phyloP scores from a whole-genome alignment of 2,113 vertebrate genomes.

The Steatornis caripensis region DNA sequence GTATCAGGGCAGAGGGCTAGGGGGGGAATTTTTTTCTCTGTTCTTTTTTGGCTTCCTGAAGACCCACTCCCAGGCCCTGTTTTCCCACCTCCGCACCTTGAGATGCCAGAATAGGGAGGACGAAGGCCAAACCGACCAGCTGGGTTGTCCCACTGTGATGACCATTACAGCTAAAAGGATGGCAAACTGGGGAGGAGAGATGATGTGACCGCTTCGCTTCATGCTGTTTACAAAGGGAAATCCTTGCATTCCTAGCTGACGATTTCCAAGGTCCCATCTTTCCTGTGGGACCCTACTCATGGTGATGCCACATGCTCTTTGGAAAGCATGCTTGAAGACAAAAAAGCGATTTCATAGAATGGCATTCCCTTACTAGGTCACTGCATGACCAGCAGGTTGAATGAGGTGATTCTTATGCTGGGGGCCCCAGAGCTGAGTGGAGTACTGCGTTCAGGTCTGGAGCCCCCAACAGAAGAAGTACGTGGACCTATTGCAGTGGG shows the following conservation, averaged over 20 bases:
- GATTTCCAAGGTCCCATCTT: not conserved
- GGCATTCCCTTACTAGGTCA: not conserved
- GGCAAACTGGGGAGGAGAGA: not conserved
- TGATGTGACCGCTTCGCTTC: not conserved
- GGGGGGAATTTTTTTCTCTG: not conserved
- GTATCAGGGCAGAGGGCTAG: not conserved
- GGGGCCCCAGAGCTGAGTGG: no score
- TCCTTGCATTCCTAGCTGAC: not conserved
- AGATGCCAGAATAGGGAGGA: not conserved
- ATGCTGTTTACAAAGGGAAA: not conserved
- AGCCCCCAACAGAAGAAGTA: no score
- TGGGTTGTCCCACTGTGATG: not conserved
- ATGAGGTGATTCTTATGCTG: no score
- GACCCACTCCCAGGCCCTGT: not conserved
- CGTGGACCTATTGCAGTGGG: no score
- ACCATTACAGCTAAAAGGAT: not conserved
- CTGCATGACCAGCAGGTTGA: no score
- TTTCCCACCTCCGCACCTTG: not conserved
- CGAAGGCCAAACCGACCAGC: fast-evolving
- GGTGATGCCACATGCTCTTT: fast-evolving
- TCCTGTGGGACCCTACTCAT: not conserved
- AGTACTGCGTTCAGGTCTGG: no score
- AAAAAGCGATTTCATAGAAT: not conserved
- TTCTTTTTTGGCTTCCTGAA: not conserved
- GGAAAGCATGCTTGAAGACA: not conserved